Evolutionary conservation across 2,113 vertebrate genomes (phyloP).

Genomic region (Tichodroma muraria): DNA sequence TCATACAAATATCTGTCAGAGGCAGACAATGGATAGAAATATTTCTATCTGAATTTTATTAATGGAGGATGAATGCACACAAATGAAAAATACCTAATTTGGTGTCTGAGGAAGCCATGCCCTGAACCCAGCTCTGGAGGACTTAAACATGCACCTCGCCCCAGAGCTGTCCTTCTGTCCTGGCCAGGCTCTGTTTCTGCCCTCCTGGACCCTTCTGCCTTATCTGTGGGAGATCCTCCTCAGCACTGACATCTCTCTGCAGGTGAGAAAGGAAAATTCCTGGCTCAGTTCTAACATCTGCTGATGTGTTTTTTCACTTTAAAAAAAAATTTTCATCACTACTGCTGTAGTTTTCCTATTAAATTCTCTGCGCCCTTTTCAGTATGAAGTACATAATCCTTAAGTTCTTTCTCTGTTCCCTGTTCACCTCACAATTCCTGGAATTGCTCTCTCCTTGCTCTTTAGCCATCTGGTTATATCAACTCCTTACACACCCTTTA

Average conservation of each 20-base stretch:
- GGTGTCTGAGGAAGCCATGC: neutral
- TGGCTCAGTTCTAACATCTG: neutral
- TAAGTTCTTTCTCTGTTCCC: neutral
- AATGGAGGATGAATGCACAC: neutral
- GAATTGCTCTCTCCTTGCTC: neutral
- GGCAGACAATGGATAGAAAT: neutral
- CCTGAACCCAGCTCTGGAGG: neutral
- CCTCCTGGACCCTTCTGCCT: neutral
- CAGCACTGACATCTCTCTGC: neutral
- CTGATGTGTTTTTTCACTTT: neutral
- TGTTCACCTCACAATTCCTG: neutral
- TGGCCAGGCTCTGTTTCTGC: neutral
- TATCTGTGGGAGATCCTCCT: neutral
- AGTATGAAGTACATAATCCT: neutral
- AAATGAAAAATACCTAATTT: neutral
- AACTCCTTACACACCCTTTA: neutral
- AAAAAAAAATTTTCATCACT: neutral
- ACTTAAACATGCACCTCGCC: neutral
- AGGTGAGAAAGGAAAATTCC: neutral
- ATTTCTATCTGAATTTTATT: neutral
- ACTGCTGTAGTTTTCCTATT: neutral
- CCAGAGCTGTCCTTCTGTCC: neutral
- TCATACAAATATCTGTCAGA: neutral
- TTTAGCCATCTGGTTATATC: neutral
- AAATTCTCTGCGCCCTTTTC: neutral